Base-by-base conservation (phyloP, 2,888 invertebrate species). In the Odontomyia ornata region DNA sequence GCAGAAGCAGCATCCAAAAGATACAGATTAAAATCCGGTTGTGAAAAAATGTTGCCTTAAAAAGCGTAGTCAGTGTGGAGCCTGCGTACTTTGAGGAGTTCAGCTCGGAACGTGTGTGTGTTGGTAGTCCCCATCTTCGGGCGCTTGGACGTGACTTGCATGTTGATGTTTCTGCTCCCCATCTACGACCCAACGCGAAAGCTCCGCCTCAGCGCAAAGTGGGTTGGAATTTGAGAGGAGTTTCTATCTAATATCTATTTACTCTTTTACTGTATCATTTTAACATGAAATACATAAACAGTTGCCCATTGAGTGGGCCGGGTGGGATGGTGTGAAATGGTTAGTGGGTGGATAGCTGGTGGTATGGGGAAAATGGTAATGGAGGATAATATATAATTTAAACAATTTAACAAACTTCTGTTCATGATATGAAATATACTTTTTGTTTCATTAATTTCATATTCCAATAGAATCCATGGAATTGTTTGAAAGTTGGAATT, bases 201-300 rank as follows among this genome's bases (percentile, higher is more conserved):
- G 30, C 47, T 21, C 13, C 69, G 69, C 69, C 69, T 69, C 13
- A 7, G 4, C n/a, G 13, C 9, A 46, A 46, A 15, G 25, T 18
- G 46, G 69, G 69, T 23, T 25, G 46, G 46, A 46, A 27, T 27
- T 25, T 25, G 23, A n/a, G n/a, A 47, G 3, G 69, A 28, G 23
- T 13, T 25, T 27, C 15, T 47, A 69, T 69, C 46, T 69, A 25
- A 23, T 67, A 64, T 47, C 23, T 69, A 69, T 46, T 69, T 69
- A 46, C 69, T 69, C 69, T 43, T 46, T 47, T 69, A 69, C 69
- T n/a, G 69, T 69, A 69, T 30, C 69, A 47, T 25, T 69, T 69
- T n/a, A 13, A 69, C 30, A 69, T 69, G 21, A 46, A 69, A 46
- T 47, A 69, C 46, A 23, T n/a, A 30, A 65, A 46, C 69, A 47